Conservation (phyloP, 2,113 vertebrate species). For the Petromus typicus region DNA sequence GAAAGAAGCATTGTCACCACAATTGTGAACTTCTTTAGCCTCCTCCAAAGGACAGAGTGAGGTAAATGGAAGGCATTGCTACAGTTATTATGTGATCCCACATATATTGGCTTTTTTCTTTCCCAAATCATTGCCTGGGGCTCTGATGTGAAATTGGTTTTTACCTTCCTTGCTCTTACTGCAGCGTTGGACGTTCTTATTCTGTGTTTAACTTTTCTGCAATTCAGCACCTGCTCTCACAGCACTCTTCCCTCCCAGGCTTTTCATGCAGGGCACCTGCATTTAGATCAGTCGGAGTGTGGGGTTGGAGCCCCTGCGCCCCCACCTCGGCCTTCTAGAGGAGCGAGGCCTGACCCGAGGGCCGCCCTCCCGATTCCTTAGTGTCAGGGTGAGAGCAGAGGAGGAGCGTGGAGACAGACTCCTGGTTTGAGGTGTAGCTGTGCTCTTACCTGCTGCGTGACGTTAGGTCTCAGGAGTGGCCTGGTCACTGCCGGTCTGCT, state of each 20-base stretch:
- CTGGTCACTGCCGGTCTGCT: too few relatives aligned
- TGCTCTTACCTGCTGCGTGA: slow-evolving; percentile 1
- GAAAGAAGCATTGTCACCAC: slow-evolving; percentile 41
- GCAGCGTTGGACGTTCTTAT: slow-evolving; percentile 20
- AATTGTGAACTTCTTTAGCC: slow-evolving; percentile 49
- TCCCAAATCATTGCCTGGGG: slow-evolving; percentile 73
- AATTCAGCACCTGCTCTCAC: slow-evolving; percentile 71
- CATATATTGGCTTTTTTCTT: slow-evolving; percentile 65
- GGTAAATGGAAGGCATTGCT: slow-evolving; percentile 64
- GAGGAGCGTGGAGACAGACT: background rate
- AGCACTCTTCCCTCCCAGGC: slow-evolving; percentile 21
- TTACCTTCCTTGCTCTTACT: slow-evolving; percentile 68
- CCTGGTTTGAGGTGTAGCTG: background rate
- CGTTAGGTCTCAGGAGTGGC: too few relatives aligned
- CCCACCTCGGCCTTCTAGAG: background rate
- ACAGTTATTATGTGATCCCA: slow-evolving; percentile 71
- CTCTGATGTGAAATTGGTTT: slow-evolving; percentile 76
- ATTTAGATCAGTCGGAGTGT: background rate
- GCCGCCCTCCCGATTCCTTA: background rate
- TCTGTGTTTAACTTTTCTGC: slow-evolving; percentile 77
- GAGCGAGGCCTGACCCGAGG: background rate
- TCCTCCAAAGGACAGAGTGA: slow-evolving; percentile 51
- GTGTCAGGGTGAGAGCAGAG: background rate
- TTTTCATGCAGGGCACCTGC: background rate
- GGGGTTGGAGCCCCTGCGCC: background rate